Conservation (phyloP, 2,888 invertebrate genomes). For the Temnothorax ravouxi region DNA sequence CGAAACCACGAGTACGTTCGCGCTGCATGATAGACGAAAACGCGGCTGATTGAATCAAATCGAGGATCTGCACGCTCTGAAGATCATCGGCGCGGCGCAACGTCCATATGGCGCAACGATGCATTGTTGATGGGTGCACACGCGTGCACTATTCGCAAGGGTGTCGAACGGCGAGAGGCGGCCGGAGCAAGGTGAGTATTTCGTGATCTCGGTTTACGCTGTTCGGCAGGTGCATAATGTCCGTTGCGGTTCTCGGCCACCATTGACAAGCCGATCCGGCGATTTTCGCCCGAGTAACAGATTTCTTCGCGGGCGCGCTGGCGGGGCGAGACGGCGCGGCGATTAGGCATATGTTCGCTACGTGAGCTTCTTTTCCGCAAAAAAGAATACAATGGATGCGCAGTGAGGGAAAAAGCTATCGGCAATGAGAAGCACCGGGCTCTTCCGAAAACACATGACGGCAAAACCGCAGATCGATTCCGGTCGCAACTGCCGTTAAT, state of each 20-base stretch:
- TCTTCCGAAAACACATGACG: slow-evolving; percentile 79
- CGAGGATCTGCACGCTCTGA: slow-evolving; percentile 26
- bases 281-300: slow-evolving; percentile 74
- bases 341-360: slow-evolving; percentile 64
- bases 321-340: slow-evolving; percentile 54
- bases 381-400: slow-evolving; percentile 44
- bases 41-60: slow-evolving; percentile 53
- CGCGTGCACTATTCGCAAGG: slow-evolving; percentile 47
- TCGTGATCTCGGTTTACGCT: slow-evolving; percentile 70
- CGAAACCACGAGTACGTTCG: slow-evolving; percentile 66
- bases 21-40: slow-evolving; percentile 29
- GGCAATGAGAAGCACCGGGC: slow-evolving; percentile 58
- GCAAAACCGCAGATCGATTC: slow-evolving; percentile 80
- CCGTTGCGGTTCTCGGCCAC: slow-evolving; percentile 68
- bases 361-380: slow-evolving; percentile 46
- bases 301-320: slow-evolving; percentile 71
- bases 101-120: slow-evolving; percentile 67
- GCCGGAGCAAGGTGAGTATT: slow-evolving; percentile 37
- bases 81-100: slow-evolving; percentile 35
- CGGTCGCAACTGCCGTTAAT: slow-evolving; percentile 70
- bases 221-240: slow-evolving; percentile 76
- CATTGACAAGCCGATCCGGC: slow-evolving; percentile 76
- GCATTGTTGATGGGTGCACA: slow-evolving; percentile 55
- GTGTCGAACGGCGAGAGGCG: slow-evolving; percentile 14
- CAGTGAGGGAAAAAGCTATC: slow-evolving; percentile 46